Evolutionary conservation across 2,888 invertebrate species (phyloP), one percentile per base, ranked within the genome.

Genomic region (Sialis fuliginosa): DNA sequence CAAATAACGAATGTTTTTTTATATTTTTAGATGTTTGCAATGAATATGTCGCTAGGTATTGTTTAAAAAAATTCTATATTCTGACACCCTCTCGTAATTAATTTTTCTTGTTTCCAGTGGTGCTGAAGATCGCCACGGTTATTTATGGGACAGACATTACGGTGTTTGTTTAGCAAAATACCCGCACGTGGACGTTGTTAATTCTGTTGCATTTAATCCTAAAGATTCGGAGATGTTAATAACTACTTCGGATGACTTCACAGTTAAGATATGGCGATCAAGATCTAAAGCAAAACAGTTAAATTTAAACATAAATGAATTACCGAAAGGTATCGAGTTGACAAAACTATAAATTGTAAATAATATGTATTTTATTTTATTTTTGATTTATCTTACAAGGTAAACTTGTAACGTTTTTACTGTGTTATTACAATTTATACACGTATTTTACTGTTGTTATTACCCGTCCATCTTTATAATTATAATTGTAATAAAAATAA

Each of bases 101-200:
- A 39, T 39, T 22, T 48, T 32, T 10, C 10, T 13, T 42, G 41
- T 54, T 67, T 68, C 49, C 60, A 85, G 87, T 64, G 88, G 88
- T 7, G 84, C 87, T 32, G 87, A 88, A 65, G 86, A 87, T 59
- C 78, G 78, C 56, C 79, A 82, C 57, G 87, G 84, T 2, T 86
- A 86, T 60, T 61, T 88, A 12, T 89, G 88, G 88, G 88, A 89
- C 59, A 69, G 87, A 45, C 85, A 86, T 58, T 88, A 87, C 58
- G 85, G 86, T 5, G 71, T 79, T 5, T 82, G 82, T 57, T 63
- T 89, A 50, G 77, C 78, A 0, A 81, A 80, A 57, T 79, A 79
- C 54, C 81, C 80, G 4, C 88, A 89, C 60, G 63, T 65, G 0
- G 85, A 86, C 62, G 85, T 87, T 6, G 88, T 88, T 0, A 88